Evolutionary conservation across 2,888 invertebrate genomes (phyloP).

Genomic region (Quadroppia sp.): DNA sequence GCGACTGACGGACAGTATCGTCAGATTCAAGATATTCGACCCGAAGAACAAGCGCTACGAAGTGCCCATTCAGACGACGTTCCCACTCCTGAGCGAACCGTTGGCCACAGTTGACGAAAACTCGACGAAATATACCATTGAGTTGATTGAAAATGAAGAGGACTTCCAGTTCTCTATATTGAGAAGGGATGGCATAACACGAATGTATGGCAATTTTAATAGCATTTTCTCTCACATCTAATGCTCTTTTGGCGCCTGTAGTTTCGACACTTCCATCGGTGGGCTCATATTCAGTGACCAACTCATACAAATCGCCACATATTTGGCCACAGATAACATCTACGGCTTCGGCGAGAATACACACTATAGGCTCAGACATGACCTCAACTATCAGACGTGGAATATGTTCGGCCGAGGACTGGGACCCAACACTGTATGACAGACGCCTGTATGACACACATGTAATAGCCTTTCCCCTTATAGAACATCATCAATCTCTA

Average conservation of each 20-base stretch:
- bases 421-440: slow-evolving; percentile 60
- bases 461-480: too few relatives aligned
- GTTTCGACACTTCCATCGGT: slow-evolving; percentile 50
- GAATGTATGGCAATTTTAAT: neutral
- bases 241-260: neutral
- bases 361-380: slow-evolving; percentile 49
- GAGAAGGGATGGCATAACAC: slow-evolving; percentile 14
- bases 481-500: slow-evolving; percentile 12
- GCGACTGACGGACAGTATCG: slow-evolving; percentile 43
- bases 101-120: neutral
- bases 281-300: slow-evolving; percentile 48
- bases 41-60: slow-evolving; percentile 41
- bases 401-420: slow-evolving; percentile 51
- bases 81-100: slow-evolving; percentile 39
- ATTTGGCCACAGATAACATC: slow-evolving; percentile 34
- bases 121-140: neutral
- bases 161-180: slow-evolving; percentile 20
- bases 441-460: too few relatives aligned
- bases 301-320: slow-evolving; percentile 39
- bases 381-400: slow-evolving; percentile 33
- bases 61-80: slow-evolving; percentile 44
- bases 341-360: slow-evolving; percentile 58
- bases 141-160: neutral
- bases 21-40: slow-evolving; percentile 44
- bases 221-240: neutral